phyloP scores from a whole-genome alignment of 1,140 invertebrate genomes.

The Holcopasites calliopsidis region DNA sequence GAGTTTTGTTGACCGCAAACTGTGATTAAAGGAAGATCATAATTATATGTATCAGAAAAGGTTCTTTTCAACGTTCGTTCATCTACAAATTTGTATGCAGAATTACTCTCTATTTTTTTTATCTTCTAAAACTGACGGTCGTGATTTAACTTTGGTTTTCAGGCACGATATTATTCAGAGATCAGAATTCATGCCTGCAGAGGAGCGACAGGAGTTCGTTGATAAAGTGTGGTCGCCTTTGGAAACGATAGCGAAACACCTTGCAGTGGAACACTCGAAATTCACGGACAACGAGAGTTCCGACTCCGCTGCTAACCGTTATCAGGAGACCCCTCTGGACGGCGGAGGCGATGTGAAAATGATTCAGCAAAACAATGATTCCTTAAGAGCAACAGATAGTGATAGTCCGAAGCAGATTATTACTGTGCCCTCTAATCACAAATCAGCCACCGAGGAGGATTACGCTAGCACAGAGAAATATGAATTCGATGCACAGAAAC shows the following conservation, averaged over 20 bases:
- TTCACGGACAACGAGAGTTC: slow-evolving; percentile 24
- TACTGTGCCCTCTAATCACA: slow-evolving; percentile 39
- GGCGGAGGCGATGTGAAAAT: slow-evolving; percentile 5
- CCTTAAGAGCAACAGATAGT: neutral
- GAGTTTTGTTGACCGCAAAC: neutral
- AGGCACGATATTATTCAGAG: slow-evolving; percentile 70
- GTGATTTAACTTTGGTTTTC: slow-evolving; percentile 32
- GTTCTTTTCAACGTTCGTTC: too few species aligned
- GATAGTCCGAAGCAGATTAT: slow-evolving; percentile 15
- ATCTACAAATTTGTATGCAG: neutral
- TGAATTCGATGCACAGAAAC: slow-evolving; percentile 44
- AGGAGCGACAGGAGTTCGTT: slow-evolving; percentile 60
- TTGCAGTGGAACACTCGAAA: slow-evolving; percentile 64
- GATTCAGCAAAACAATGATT: neutral
- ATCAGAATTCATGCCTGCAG: slow-evolving; percentile 56
- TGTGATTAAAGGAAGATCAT: too few species aligned
- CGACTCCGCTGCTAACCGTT: slow-evolving; percentile 30
- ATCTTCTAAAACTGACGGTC: neutral
- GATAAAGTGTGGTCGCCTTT: slow-evolving; percentile 68
- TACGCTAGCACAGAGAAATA: slow-evolving; percentile 48
- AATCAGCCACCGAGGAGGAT: slow-evolving; percentile 44
- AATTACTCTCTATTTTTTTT: neutral
- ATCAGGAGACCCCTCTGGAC: slow-evolving; percentile 57
- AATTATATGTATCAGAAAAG: too few species aligned
- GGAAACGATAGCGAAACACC: slow-evolving; percentile 69